phyloP scores from a whole-genome alignment of 2,888 invertebrate species.

The Parelbella ahira region DNA sequence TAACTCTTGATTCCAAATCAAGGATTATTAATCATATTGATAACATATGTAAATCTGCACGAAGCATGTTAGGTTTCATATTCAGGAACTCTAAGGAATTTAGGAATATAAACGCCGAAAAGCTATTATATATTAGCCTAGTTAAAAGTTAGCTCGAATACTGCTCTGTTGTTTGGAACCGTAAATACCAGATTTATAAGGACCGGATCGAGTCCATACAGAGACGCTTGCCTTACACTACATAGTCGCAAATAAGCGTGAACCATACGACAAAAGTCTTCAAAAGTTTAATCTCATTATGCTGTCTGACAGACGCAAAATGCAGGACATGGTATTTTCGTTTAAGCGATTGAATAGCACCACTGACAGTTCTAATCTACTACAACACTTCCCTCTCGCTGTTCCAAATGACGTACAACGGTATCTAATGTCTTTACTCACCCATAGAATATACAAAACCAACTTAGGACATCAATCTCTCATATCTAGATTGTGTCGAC shows the following conservation, averaged over 20 bases:
- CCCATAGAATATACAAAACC: slow-evolving; percentile 1
- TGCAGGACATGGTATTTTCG: slow-evolving; percentile 1
- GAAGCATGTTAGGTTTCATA: slow-evolving; percentile 15
- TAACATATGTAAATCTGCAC: slow-evolving; percentile 10
- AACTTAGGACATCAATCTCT: slow-evolving; percentile 7
- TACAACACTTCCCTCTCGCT: background rate
- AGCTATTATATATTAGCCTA: slow-evolving; percentile 6
- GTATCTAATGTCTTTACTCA: slow-evolving; percentile 1
- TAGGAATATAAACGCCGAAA: slow-evolving; percentile 7
- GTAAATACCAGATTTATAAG: no score
- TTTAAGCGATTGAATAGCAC: slow-evolving; percentile 3
- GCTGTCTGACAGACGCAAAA: slow-evolving; percentile 10
- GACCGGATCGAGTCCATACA: no score
- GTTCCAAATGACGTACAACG: background rate
- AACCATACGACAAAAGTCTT: slow-evolving; percentile 2
- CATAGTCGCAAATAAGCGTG: no score
- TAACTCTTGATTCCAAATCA: slow-evolving; percentile 2
- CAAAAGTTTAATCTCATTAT: background rate
- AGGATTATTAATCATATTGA: no score
- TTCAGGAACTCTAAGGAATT: slow-evolving; percentile 17
- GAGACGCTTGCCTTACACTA: no score
- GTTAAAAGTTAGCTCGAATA: slow-evolving; percentile 15
- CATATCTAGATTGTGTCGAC: background rate
- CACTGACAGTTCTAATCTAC: background rate
- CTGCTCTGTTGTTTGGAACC: slow-evolving; percentile 12